phyloP scores from a whole-genome alignment of 2,797 vertebrate species.

The Phalloptychus januarius region DNA sequence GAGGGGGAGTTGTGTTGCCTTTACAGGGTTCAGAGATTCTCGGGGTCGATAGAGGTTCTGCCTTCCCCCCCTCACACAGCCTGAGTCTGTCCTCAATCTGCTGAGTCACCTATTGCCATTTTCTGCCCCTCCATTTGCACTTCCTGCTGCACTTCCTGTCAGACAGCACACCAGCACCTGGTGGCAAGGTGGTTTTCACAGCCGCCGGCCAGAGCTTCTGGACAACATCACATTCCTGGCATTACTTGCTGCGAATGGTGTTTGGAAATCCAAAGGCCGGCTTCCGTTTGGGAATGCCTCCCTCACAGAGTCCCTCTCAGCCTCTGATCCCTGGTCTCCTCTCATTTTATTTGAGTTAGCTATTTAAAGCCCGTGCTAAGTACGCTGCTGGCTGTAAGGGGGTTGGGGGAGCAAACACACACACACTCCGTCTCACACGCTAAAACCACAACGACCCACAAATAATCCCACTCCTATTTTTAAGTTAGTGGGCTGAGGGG shows the following conservation, averaged over 20 bases:
- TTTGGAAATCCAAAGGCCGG: slow-evolving; percentile 71
- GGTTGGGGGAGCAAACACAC: slow-evolving; percentile 37
- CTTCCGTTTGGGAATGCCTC: slow-evolving; percentile 77
- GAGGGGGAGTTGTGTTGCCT: slow-evolving; percentile 51
- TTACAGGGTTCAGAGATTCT: slow-evolving; percentile 45
- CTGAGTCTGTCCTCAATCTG: slow-evolving; percentile 26
- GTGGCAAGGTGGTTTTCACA: slow-evolving; percentile 56
- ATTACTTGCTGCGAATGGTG: slow-evolving; percentile 67
- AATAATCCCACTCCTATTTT: slow-evolving; percentile 76
- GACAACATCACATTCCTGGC: slow-evolving; percentile 75
- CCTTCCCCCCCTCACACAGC: slow-evolving; percentile 12
- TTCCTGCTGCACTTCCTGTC: slow-evolving; percentile 69
- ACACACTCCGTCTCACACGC: slow-evolving; percentile 62
- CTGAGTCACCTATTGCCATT: slow-evolving; percentile 71
- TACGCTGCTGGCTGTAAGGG: slow-evolving; percentile 55
- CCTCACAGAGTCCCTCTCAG: slow-evolving; percentile 73
- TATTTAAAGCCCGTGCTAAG: slow-evolving; percentile 76
- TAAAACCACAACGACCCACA: slow-evolving; percentile 64
- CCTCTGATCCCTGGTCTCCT: slow-evolving; percentile 72
- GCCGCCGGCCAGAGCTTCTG: slow-evolving; percentile 31
- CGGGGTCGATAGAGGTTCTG: slow-evolving; percentile 28
- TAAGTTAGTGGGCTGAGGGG: slow-evolving; percentile 49
- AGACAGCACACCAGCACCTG: slow-evolving; percentile 55
- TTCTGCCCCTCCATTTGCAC: slow-evolving; percentile 58
- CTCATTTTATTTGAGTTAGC: slow-evolving; percentile 77